Base-by-base conservation (phyloP, 2,888 invertebrate genomes). In the Xestobium rufovillosum region DNA sequence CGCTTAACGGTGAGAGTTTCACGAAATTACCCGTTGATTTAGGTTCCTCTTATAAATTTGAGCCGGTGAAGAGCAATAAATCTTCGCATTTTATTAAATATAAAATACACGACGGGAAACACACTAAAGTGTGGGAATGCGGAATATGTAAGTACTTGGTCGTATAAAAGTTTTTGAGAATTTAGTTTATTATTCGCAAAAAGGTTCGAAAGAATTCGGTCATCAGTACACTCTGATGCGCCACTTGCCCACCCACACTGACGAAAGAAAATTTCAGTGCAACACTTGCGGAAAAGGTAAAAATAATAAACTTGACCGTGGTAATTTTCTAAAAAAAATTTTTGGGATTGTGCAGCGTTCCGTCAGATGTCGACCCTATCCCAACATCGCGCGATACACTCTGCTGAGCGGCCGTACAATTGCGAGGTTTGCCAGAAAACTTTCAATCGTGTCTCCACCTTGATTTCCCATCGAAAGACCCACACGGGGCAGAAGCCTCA, bases 301-400 rank as follows among this genome's bases (percentile, higher is more conserved):
- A 55, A n/a, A n/a, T 19, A 19, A 6, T 19, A 19, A 3, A 56
- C 57, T 34, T 11, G 13, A 10, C 10, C 14, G 13, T 30, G 12
- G 9, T 28, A n/a, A n/a, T n/a, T n/a, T n/a, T n/a, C n/a, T n/a
- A n/a, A n/a, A n/a, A n/a, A n/a, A n/a, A n/a, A n/a, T n/a, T n/a
- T n/a, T 27, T 25, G 11, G 32, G 17, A 26, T 26, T 16, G 36
- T 8, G n/a, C 39, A 63, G 78, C 79, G 46, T 81, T 82, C 53
- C 68, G 81, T 0, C 80, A 83, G 61, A 74, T 83, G 53, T 83
- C 83, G 19, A 84, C 83, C 1, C 62, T 85, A 30, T 80, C 79
- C 47, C 84, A 84, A 53, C 84, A 85, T 53, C 72, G 77, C 31
- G 82, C 83, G n/a, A 83, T 83, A 52, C 84, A 84, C 56, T 83